Evolutionary conservation across 2,888 invertebrate genomes (phyloP), one percentile per base, ranked within the genome.

Genomic region (Aradus depressus): DNA sequence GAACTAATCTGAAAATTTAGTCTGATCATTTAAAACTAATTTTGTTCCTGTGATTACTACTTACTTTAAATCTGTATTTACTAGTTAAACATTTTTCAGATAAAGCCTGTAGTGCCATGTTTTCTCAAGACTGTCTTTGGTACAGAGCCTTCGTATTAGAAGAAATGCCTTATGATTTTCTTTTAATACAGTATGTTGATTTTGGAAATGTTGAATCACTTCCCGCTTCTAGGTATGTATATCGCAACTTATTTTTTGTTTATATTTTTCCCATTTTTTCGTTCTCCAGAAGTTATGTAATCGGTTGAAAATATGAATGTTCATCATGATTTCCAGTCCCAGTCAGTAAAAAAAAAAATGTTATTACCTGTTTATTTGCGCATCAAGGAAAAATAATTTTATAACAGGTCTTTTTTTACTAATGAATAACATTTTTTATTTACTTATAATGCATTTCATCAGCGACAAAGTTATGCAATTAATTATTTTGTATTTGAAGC

Each of bases 111-210:
- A 38, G 48, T 14, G 38, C 39, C 4, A 35, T n/a, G 37, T 48
- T 38, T 23, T 35, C 38, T n/a, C n/a, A 19, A 21, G 48, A 48
- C 19, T 21, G 38, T 18, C 23, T 25, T 22, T 48, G 48, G 48
- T 48, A 48, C 38, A 8, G 48, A 28, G 48, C 38, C 37, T 26
- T 48, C 4, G 38, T 48, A 32, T 28, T 48, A 12, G 38, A 48
- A 23, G 48, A 48, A 19, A n/a, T 44, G 16, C 34, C 38, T 12
- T 23, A 48, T 48, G 48, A 21, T 26, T n/a, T 19, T 10, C 14
- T 53, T 1, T 16, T 45, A 16, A 35, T 53, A 16, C 53, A 53
- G 35, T 53, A 41, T 23, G 53, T 53, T 3, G 53, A 53, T 25
- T 53, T 50, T 47, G 53, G 53, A 4, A 50, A 53, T 35, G 47